Evolutionary conservation across 2,888 invertebrate species (phyloP).

Genomic region (Carterocephalus palaemon): DNA sequence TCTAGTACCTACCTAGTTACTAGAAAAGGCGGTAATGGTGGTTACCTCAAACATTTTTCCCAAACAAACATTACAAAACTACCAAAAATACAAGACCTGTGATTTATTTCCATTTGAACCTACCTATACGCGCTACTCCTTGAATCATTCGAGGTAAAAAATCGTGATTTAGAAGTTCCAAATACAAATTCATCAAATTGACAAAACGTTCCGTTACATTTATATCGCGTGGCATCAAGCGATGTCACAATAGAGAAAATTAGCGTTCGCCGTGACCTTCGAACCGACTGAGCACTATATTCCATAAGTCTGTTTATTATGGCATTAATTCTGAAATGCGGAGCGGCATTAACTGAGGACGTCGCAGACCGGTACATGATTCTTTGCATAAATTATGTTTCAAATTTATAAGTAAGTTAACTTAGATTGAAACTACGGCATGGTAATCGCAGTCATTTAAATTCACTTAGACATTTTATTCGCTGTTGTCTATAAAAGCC

Average conservation of each 20-base stretch:
- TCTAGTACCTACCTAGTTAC: no score
- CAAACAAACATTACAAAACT: no score
- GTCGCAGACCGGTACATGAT: slow-evolving; percentile 69
- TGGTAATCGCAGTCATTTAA: slow-evolving; percentile 22
- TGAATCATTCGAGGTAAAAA: neutral
- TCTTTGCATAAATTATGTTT: slow-evolving; percentile 68
- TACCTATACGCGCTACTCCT: no score
- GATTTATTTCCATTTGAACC: no score
- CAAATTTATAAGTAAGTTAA: slow-evolving; percentile 27
- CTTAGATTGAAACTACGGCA: slow-evolving; percentile 1
- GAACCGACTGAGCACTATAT: slow-evolving; percentile 32
- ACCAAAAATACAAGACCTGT: no score
- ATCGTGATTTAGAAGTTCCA: neutral
- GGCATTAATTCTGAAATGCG: slow-evolving; percentile 55
- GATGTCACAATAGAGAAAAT: slow-evolving; percentile 61
- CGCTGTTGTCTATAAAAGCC: neutral
- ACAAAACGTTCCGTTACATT: slow-evolving; percentile 43
- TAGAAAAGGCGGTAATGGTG: no score
- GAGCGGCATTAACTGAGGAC: slow-evolving; percentile 52
- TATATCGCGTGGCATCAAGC: slow-evolving; percentile 52
- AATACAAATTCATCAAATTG: slow-evolving; percentile 32
- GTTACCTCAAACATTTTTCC: no score
- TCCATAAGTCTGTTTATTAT: slow-evolving; percentile 55
- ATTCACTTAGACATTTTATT: slow-evolving; percentile 23
- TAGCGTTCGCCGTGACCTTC: slow-evolving; percentile 64